Evolutionary conservation across 1,140 invertebrate species (phyloP).

Genomic region (Drosophila kikkawai): DNA sequence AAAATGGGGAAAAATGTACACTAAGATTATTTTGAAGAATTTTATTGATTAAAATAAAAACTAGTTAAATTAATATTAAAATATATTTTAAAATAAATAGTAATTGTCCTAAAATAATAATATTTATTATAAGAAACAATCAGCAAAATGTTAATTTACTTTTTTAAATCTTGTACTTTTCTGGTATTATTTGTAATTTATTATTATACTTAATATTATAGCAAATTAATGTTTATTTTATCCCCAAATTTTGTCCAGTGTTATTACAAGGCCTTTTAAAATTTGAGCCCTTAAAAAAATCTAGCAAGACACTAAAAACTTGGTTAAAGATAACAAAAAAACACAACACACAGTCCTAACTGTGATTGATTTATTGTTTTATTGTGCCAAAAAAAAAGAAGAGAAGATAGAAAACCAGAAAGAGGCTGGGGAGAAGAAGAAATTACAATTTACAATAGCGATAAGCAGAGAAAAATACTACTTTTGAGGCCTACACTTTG

Average conservation of each 20-base stretch:
- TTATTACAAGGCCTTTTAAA: constrained; percentile 18
- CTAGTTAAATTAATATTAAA: too few species aligned
- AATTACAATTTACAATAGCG: constrained; percentile 60
- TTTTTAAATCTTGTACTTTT: too few species aligned
- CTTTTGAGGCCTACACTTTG: constrained; percentile 16
- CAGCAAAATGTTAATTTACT: too few species aligned
- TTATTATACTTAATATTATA: too few species aligned
- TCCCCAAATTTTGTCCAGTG: constrained; percentile 15
- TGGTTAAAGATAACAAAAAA: constrained; percentile 67
- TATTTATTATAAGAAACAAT: too few species aligned
- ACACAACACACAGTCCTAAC: constrained; percentile 50
- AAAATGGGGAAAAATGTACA: constrained; percentile 32
- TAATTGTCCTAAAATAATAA: too few species aligned
- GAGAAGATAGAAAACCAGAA: constrained; percentile 31
- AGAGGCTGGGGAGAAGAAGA: constrained; percentile 14
- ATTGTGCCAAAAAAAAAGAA: constrained; percentile 61
- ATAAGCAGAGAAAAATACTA: constrained; percentile 57
- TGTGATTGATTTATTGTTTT: constrained; percentile 82
- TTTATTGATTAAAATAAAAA: background rate
- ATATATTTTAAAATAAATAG: background rate
- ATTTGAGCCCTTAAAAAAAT: constrained; percentile 41
- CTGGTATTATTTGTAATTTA: too few species aligned
- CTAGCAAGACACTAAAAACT: constrained; percentile 76
- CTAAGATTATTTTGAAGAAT: background rate
- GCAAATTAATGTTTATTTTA: background rate